phyloP scores from a whole-genome alignment of 2,797 vertebrate species.

The Calcarius lapponicus region DNA sequence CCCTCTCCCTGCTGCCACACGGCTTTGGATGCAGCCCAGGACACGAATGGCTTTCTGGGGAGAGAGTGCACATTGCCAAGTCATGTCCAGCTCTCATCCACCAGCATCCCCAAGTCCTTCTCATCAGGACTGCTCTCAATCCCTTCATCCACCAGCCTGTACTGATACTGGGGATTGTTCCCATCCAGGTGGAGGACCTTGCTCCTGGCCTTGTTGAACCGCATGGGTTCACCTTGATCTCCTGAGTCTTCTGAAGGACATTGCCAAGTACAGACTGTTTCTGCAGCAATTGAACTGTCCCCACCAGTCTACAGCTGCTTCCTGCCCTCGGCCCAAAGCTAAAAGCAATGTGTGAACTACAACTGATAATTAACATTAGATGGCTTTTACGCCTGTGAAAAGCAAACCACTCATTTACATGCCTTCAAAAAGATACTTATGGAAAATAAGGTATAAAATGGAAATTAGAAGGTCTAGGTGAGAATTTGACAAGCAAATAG shows the following conservation, averaged over 20 bases:
- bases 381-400: not conserved
- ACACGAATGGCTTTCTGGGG: not conserved
- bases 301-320: not conserved
- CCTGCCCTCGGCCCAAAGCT: not conserved
- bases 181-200: not conserved
- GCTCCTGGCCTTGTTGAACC: not conserved
- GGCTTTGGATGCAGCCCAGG: not conserved
- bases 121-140: not conserved
- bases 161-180: not conserved
- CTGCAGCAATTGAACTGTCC: not conserved
- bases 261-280: not conserved
- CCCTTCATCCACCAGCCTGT: not conserved
- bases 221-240: not conserved
- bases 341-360: not conserved
- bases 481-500: slow-evolving; percentile 48
- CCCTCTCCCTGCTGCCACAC: fast-evolving
- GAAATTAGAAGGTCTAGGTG: slow-evolving; percentile 3
- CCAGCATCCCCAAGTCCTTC: not conserved
- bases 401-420: slow-evolving; percentile 1
- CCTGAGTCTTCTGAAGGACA: not conserved
- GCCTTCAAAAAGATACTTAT: not conserved
- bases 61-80: fast-evolving
- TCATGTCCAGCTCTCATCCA: not conserved
- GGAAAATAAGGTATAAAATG: slow-evolving; percentile 3
- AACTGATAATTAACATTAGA: not conserved